Evolutionary conservation across 2,888 invertebrate genomes (phyloP), one percentile per base, ranked within the genome.

Genomic region (Bimastos eiseni): DNA sequence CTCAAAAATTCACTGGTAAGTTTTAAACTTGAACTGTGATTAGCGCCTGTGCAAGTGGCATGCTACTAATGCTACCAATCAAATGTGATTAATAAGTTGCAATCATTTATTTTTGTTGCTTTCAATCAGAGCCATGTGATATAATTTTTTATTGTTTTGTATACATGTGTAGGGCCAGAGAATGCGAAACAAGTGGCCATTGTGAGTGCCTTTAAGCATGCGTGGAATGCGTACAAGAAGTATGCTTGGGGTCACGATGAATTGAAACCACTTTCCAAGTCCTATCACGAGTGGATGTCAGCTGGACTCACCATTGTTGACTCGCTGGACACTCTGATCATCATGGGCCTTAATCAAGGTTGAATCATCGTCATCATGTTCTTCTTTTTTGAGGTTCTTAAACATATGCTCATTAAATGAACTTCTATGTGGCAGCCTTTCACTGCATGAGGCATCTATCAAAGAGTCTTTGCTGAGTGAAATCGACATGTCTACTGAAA

Each of bases 161-260:
- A n/a, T n/a, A n/a, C 17, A n/a, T n/a, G 90, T 90, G 17, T 95
- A 96, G 98, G 97, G 33, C 97, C 98, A 2, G 96, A 96, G 92
- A 98, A 97, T 94, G 96, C 96, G 21, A 96, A 97, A 30, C 99
- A 99, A 95, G 95, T 96, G 90, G 97, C 97, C 6, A 97, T 99
- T 17, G 97, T 98, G 0, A 96, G 96, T 55, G 98, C 98, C 15
- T 98, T 99, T 94, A 96, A 96, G 94, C 98, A 98, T 95, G 98
- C 98, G 0, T 99, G 99, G 99, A 96, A 96, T 90, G 98, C 98
- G 0, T 99, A 99, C 95, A 98, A 97, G 94, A 96, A 97, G 91
- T 97, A 97, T 95, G 99, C 99, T 0, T 99, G 99, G 99, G 99
- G 99, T 1, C 97, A 98, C 94, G 99, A 99, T 95, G 98, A 98